A percentile compares a stretch with the other conserved stretches of the same genome.
phyloP scores from a whole-genome alignment of 2,113 vertebrate species.

The Pomatorhinus ruficollis region DNA sequence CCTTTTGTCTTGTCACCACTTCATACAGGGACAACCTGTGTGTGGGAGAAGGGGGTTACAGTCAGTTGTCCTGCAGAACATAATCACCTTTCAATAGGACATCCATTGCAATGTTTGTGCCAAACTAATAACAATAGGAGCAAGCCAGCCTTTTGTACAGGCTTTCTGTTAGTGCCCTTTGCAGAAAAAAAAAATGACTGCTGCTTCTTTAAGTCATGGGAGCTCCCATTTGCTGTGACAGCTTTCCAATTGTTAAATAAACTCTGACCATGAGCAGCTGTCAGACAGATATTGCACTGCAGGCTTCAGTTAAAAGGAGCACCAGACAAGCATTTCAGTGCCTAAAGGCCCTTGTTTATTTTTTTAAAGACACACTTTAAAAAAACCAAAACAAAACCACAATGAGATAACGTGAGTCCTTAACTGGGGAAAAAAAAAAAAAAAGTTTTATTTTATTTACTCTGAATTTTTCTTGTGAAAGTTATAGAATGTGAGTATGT shows the following conservation, averaged over 20 bases:
- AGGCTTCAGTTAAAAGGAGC: conserved; percentile 23
- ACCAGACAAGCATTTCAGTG: not conserved
- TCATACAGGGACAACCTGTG: not conserved
- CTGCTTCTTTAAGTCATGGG: conserved; percentile 57
- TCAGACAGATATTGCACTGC: conserved; percentile 30
- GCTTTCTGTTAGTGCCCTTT: not conserved
- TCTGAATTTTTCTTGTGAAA: not conserved
- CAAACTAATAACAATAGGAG: not conserved
- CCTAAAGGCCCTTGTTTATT: not conserved
- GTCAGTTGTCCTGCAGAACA: not conserved
- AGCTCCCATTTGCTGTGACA: conserved; percentile 40
- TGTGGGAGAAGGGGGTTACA: not conserved
- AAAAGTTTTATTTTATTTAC: not conserved
- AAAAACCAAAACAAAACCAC: not conserved
- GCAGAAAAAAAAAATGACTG: not conserved
- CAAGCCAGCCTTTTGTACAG: not conserved
- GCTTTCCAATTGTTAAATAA: conserved; percentile 68
- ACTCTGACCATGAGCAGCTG: conserved; percentile 58
- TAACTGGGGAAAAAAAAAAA: not conserved
- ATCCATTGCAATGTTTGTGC: not conserved
- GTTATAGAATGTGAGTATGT: not conserved
- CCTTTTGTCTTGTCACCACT: not conserved
- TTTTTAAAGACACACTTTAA: not conserved
- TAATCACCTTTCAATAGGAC: not conserved
- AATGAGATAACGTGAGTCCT: not conserved